A percentile compares a stretch with the other conserved stretches of the same genome.
Conservation (phyloP, 2,113 vertebrate species). For the Aptenodytes patagonicus region DNA sequence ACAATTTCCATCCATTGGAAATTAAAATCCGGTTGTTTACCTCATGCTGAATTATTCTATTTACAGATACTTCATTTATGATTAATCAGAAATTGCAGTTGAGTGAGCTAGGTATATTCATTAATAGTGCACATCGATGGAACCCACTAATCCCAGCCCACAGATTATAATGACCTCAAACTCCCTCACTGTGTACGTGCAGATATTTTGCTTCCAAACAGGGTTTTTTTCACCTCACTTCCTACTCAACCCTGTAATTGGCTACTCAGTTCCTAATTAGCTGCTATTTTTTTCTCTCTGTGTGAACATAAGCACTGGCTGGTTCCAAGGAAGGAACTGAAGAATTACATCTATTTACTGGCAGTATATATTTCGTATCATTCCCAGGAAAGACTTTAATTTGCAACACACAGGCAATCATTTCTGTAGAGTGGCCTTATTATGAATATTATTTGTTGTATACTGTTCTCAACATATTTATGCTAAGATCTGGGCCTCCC, state of each 20-base stretch:
- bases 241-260: slow-evolving; percentile 19
- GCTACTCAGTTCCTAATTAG: slow-evolving; percentile 26
- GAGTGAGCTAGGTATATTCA: background rate
- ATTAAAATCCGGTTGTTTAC: slow-evolving; percentile 10
- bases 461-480: background rate
- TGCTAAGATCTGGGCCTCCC: background rate
- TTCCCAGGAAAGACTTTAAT: slow-evolving; percentile 25
- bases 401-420: background rate
- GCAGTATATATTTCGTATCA: background rate
- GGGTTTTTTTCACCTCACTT: background rate
- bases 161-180: slow-evolving; percentile 11
- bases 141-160: background rate
- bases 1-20: background rate
- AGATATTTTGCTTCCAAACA: background rate
- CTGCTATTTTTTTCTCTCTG: background rate
- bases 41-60: slow-evolving; percentile 22
- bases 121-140: background rate
- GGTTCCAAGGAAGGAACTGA: slow-evolving; percentile 1
- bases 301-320: background rate
- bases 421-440: background rate
- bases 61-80: slow-evolving; percentile 6
- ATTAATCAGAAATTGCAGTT: slow-evolving; percentile 5
- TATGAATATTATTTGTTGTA: slow-evolving; percentile 1
- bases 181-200: background rate
- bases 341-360: slow-evolving; percentile 21